A percentile compares a stretch with the other conserved stretches of the same genome.
phyloP scores from a whole-genome alignment of 1,140 invertebrate genomes.

The Protaetia brevitarsis region DNA sequence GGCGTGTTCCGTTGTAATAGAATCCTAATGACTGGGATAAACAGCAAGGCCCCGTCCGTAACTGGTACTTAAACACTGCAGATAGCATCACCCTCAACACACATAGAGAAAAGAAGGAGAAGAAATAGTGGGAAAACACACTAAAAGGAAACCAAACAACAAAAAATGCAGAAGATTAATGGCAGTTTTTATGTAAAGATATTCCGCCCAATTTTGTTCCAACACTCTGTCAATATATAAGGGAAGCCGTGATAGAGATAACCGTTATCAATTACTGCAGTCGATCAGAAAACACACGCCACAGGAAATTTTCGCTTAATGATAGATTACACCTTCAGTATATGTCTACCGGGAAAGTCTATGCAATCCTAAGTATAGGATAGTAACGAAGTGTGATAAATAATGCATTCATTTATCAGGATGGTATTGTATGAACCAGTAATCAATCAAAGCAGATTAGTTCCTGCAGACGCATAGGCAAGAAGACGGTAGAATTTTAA shows the following conservation, averaged over 20 bases:
- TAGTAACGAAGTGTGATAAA: too few relatives aligned
- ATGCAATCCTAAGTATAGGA: too few relatives aligned
- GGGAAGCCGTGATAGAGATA: not conserved
- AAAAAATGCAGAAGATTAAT: conserved; percentile 7
- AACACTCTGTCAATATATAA: not conserved
- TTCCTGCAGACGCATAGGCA: too few relatives aligned
- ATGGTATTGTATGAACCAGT: too few relatives aligned
- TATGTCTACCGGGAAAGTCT: not conserved
- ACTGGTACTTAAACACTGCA: conserved; percentile 6
- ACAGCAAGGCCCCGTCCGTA: conserved; percentile 9
- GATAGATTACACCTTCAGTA: not conserved
- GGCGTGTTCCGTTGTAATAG: conserved; percentile 19
- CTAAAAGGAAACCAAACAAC: not conserved
- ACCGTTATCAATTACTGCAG: not conserved
- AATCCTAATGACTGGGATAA: conserved; percentile 24
- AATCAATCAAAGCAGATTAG: too few relatives aligned
- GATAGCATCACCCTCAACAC: conserved; percentile 10
- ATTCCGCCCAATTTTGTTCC: not conserved
- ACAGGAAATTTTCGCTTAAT: not conserved
- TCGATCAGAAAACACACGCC: not conserved
- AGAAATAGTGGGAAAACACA: not conserved
- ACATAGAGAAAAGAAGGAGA: not conserved
- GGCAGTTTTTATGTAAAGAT: conserved; percentile 12
- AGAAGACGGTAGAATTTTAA: too few relatives aligned
- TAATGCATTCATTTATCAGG: too few relatives aligned